Base-by-base conservation (phyloP, 2,113 vertebrate genomes). In the Gymnobelideus leadbeateri region DNA sequence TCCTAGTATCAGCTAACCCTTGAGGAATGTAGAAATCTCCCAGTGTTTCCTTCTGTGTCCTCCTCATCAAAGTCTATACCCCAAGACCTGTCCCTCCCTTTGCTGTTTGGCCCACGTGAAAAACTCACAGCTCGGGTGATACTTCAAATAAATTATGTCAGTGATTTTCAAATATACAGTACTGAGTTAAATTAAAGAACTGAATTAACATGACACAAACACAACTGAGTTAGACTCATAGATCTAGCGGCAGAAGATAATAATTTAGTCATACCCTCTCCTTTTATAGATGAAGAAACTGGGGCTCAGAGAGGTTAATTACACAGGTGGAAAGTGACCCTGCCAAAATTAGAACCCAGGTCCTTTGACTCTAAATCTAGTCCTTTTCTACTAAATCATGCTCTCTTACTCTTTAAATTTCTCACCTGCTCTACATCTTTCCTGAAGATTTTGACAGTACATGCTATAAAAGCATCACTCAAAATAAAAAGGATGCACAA, bases 401-500 rank as follows among this genome's bases (percentile, higher is more conserved):
- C 54, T 57, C 11, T 0, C 28, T 93, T 46, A 94, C 0, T 94
- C 46, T 14, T 31, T 89, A 8, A 54, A 5, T 43, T 54, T 6
- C 10, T 93, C 49, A 92, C 55, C 43, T 90, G n/a, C 1, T 7
- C 19, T 11, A n/a, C 14, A 92, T 26, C 19, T 92, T 90, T 47
- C 51, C 49, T 47, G 31, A 5, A 89, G 2, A 91, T 90, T 92
- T 93, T 94, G 49, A 54, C 28, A 0, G 5, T 25, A n/a, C 1
- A 91, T 0, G 3, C 1, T 92, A 93, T 54, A 94, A 93, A 52
- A 91, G 96, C 89, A 28, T 54, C 12, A 91, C 77, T 92, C 68
- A 90, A 5, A 5, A 84, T 84, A 91, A 14, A 96, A 96, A 93
- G 11, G 2, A 21, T 91, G 77, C 3, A 90, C 91, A 90, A 19